Base-by-base conservation (phyloP, 2,797 vertebrate genomes). In the Sphenodon punctatus region DNA sequence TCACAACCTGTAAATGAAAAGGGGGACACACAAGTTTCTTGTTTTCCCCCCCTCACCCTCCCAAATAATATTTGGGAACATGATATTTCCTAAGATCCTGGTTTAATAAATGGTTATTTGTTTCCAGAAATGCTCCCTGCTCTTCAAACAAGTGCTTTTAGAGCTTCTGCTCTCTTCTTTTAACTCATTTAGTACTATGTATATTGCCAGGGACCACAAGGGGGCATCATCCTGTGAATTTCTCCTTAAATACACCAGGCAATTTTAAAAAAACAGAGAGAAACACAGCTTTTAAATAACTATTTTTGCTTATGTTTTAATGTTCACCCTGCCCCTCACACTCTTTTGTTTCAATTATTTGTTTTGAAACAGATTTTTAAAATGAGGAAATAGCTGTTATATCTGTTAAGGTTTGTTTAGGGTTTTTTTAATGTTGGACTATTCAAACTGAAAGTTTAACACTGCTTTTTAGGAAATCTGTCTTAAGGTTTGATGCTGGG, bases 161-260 rank as follows among this genome's bases (percentile, higher is more conserved):
- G 32, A 32, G 43, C 25, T 38, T 51, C 45, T 55, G 41, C n/a
- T 45, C 27, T 22, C 43, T 32, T 49, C 70, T 78, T 69, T 36
- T 51, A 63, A 30, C 53, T 87, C 19, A 43, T 49, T 78, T 63
- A 75, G 48, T 78, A 70, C 64, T 80, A 69, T 65, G 78, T 85
- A 80, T 55, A 84, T 63, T 88, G 39, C 59, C 51, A 83, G 15
- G 45, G 71, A 65, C 92, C 91, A 89, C 90, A 91, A 90, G 93
- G 70, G 90, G 93, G 88, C 90, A 86, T 67, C 82, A 48, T 69
- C 51, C 41, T 67, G 23, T 4, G 75, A 48, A 39, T 46, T 64
- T 66, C 67, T 58, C 36, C 25, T n/a, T 36, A 73, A 68, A 61
- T 7, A 56, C 8, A 67, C 5, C 58, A 53, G 65, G 30, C 59